Percentiles rank a stretch among this genome's conserved stretches.
Evolutionary conservation across 1,140 invertebrate genomes (phyloP).

Genomic region (Megalonaias nervosa): DNA sequence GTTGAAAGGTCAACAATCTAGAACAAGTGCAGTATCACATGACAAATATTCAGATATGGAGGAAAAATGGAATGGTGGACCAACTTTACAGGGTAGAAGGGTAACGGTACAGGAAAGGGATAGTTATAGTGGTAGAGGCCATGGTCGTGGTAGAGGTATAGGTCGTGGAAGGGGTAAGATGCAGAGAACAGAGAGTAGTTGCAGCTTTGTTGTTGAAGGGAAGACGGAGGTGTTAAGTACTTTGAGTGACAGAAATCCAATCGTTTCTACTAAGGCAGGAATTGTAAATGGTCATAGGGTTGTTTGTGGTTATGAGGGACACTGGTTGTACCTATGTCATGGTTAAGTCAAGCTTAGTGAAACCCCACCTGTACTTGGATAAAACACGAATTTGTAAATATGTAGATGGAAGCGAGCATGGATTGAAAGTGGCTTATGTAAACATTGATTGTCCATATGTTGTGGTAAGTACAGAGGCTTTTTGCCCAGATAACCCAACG

Average conservation of each 20-base stretch:
- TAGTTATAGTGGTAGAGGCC: not conserved
- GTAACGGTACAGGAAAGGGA: too few relatives aligned
- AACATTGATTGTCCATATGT: constrained; percentile 31
- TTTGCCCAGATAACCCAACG: constrained; percentile 25
- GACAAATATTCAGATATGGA: too few relatives aligned
- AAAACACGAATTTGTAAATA: constrained; percentile 19
- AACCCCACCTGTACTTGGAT: not conserved
- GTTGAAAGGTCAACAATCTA: too few relatives aligned
- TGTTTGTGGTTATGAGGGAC: constrained; percentile 23
- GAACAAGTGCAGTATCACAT: not conserved
- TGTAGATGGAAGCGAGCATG: constrained; percentile 18
- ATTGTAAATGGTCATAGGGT: constrained; percentile 13
- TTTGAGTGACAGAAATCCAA: too few relatives aligned
- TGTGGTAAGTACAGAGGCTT: constrained; percentile 22
- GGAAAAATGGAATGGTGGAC: too few relatives aligned
- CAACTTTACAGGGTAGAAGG: too few relatives aligned
- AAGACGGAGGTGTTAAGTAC: not conserved
- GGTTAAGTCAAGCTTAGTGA: constrained; percentile 10
- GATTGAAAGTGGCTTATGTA: constrained; percentile 22
- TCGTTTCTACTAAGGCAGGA: constrained; percentile 1
- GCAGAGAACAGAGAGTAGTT: not conserved
- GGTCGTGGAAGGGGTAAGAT: not conserved
- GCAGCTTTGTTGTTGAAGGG: not conserved
- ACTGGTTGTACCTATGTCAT: constrained; percentile 38
- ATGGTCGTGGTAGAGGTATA: not conserved